Base-by-base conservation (phyloP, 2,797 vertebrate genomes). In the Squalus acanthias region DNA sequence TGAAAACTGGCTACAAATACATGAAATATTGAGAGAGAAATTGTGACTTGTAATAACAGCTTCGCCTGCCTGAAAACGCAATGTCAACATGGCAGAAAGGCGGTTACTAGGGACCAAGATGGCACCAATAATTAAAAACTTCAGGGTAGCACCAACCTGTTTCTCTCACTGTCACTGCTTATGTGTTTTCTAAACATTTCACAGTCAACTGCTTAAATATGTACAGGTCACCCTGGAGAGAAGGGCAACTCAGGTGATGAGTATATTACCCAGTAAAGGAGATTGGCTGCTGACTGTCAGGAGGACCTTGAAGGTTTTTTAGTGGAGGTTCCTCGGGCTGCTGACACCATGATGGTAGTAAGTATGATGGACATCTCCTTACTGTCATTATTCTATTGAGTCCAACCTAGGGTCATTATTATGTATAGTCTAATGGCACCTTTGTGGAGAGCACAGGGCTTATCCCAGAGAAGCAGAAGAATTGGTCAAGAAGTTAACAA, bases 1-100 rank as follows among this genome's bases (percentile, higher is more conserved):
- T 93, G 63, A 93, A 93, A 93, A 24, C 91, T 67, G 91, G 39
- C 91, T 39, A 15, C 91, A 93, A 67, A 17, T 20, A 53, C n/a
- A 93, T 67, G 65, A 93, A 67, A 67, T 93, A 93, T 93, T 93
- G 91, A 93, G 46, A 39, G 91, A 39, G 15, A 67, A 93, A 93
- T 22, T 22, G 91, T 67, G 20, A 93, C 91, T 93, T 67, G 63
- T 67, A 46, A 67, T 67, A 93, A 67, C n/a, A 93, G 65, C 67
- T 20, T 67, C n/a, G 39, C 91, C 53, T 89, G 87, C 87, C 57
- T 93, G 65, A 50, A 50, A 85, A 63, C 9, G 15, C 76, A 79
- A 79, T 79, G 76, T 79, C 76, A 79, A 39, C 63, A 65, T 65
- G n/a, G 33, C 91, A 67, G 91, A 93, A 93, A 67, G 20, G 20